Base-by-base conservation (phyloP, 1,140 invertebrate species). In the Drosophila hydei region DNA sequence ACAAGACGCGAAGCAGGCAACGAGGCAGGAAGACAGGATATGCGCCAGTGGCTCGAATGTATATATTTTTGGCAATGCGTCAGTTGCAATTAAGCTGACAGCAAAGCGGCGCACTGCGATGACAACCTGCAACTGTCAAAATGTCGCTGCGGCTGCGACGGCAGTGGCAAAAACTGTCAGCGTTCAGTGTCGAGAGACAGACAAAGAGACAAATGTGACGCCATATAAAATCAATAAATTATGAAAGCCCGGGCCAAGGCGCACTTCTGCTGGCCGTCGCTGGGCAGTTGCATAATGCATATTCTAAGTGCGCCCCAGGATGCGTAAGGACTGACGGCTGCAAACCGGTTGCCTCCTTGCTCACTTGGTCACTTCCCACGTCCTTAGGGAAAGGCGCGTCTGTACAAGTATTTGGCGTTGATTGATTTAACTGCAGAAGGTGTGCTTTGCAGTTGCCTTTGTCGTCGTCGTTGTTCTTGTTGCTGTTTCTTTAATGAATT, bases 211-310 rank as follows among this genome's bases (percentile, higher is more conserved):
- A 79, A 83, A 88, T 83, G 83, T 89, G 83, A 84, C 83, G 83
- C 84, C 83, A 89, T 89, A 89, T 89, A 88, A 83, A 88, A 89
- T 89, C 83, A 88, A 88, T 88, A 88, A 88, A 88, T 88, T 88
- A 88, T 88, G 75, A 88, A 71, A 64, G 27, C 30, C 58, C 47
- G 38, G 27, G 18, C 67, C 51, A 33, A 42, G 61, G 38, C 67
- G 67, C 59, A 72, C 51, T 65, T 27, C 58, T 48, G 52, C 25
- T 18, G 47, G 36, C 52, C 12, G 27, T 25, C 36, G 42, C 30
- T 19, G 62, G 27, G 5, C 56, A 47, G 36, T 45, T 88, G 83
- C 84, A 88, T 88, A 89, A 88, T 89, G 65, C 69, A 69, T 73
- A 89, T 88, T 88, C 84, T 87, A 87, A 87, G 67, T 63, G 50